Base-by-base conservation (phyloP, 2,888 invertebrate genomes). In the Diplolepis rosae region DNA sequence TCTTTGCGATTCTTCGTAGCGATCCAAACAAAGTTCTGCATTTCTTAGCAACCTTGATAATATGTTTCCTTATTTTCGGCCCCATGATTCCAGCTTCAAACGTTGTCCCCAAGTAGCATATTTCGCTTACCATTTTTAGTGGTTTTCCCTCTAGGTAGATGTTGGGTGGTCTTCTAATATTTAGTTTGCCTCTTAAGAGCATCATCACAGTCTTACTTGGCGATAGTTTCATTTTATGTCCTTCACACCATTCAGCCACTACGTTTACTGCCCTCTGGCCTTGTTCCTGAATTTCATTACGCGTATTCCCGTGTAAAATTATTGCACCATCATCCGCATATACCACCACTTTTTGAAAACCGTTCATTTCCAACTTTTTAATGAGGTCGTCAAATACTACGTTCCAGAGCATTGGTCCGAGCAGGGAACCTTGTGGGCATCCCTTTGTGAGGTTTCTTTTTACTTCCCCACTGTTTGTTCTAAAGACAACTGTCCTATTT, bases 401-500 rank as follows among this genome's bases (percentile, higher is more conserved):
- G 22, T 77, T 74, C 76, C 75, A 78, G 0, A 75, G n/a, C 0
- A n/a, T 4, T 0, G 75, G 74, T 1, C 72, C 76, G 9, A 69
- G 9, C 0, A 72, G 24, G 0, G 74, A 76, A 0, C 76, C 74
- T 45, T 74, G 74, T 5, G 72, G 71, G 13, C 71, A 75, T 1
- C 69, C 75, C 27, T 66, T 54, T 1, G n/a, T 15, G 6, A 66
- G n/a, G 1, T 18, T n/a, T 11, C 32, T 51, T 0, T 9, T n/a
- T 1, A 56, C 51, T 11, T 0, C 0, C 4, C 35, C 32, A 0
- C 4, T 32, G 1, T 42, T 15, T 0, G 35, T 65, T 6, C 27
- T 1, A 3, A 66, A 27, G 0, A 18, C n/a, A 0, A 71, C 73
- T 1, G 24, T 65, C 22, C 73, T 71, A 0, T 72, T 1, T 0